Conservation (phyloP, 2,113 vertebrate genomes). For the Platycercus adscitus region DNA sequence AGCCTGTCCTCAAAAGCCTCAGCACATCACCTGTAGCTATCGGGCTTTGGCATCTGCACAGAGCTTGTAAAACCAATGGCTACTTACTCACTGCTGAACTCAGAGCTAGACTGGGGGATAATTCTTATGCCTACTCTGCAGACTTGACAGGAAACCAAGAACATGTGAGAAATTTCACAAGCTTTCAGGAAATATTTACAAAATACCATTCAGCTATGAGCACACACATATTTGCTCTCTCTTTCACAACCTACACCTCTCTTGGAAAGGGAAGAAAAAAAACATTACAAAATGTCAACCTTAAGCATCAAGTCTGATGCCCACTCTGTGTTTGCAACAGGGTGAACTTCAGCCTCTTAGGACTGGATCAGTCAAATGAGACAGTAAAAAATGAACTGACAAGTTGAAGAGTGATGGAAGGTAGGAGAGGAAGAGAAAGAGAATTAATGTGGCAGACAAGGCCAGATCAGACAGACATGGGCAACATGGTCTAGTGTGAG, state of each 20-base stretch:
- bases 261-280: background rate
- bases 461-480: background rate
- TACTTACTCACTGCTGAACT: background rate
- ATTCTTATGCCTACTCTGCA: background rate
- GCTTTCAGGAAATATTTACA: constrained; percentile 49
- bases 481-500: background rate
- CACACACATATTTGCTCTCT: background rate
- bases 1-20: background rate
- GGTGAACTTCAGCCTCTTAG: background rate
- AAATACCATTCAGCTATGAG: constrained; percentile 6
- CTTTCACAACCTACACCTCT: constrained; percentile 28
- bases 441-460: background rate
- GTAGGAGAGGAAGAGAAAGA: background rate
- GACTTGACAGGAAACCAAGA: background rate
- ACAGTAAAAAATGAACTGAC: background rate
- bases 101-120: background rate
- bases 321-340: background rate
- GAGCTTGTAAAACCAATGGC: background rate
- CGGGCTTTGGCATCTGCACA: background rate
- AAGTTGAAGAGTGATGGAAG: background rate
- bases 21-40: background rate
- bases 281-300: background rate
- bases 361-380: background rate
- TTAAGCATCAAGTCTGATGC: background rate
- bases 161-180: constrained; percentile 55